phyloP scores from a whole-genome alignment of 92 coral and sea anemone genomes.

The Micromussa lordhowensis region DNA sequence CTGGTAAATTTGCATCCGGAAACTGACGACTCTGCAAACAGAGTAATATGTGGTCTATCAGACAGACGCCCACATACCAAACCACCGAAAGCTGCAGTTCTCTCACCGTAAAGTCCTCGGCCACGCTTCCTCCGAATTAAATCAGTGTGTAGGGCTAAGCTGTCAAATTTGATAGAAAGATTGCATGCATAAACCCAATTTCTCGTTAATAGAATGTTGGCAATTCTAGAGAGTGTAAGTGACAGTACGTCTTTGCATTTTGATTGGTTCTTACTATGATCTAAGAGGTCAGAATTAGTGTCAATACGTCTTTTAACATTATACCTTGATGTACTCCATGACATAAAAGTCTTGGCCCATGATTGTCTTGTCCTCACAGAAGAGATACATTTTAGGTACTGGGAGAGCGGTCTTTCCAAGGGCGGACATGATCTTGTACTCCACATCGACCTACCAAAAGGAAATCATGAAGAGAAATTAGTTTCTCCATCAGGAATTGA shows the following conservation, averaged over 20 bases:
- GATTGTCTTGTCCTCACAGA: slow-evolving; percentile 44
- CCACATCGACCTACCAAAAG: slow-evolving; percentile 36
- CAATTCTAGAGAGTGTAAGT: too few species aligned
- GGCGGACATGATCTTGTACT: slow-evolving; percentile 32
- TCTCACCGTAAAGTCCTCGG: too few species aligned
- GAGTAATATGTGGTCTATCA: not conserved
- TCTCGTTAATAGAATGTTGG: too few species aligned
- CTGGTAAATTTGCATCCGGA: slow-evolving; percentile 43
- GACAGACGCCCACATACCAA: too few species aligned
- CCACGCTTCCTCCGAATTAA: too few species aligned
- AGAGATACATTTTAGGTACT: slow-evolving; percentile 39
- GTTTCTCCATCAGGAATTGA: not conserved
- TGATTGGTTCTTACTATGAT: too few species aligned
- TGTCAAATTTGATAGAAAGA: too few species aligned
- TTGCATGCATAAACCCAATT: too few species aligned
- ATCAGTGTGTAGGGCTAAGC: too few species aligned
- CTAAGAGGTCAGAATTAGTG: too few species aligned
- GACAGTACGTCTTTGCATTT: too few species aligned
- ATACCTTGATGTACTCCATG: slow-evolving; percentile 56
- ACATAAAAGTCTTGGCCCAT: slow-evolving; percentile 47
- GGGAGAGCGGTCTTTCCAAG: slow-evolving; percentile 34
- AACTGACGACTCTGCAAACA: slow-evolving; percentile 30
- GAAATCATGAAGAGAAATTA: not conserved
- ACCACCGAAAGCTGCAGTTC: too few species aligned
- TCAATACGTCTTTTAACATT: not conserved